A percentile compares a stretch with the other conserved stretches of the same genome.
Conservation (phyloP, 2,888 invertebrate genomes). For the Scaptomyza flava region DNA sequence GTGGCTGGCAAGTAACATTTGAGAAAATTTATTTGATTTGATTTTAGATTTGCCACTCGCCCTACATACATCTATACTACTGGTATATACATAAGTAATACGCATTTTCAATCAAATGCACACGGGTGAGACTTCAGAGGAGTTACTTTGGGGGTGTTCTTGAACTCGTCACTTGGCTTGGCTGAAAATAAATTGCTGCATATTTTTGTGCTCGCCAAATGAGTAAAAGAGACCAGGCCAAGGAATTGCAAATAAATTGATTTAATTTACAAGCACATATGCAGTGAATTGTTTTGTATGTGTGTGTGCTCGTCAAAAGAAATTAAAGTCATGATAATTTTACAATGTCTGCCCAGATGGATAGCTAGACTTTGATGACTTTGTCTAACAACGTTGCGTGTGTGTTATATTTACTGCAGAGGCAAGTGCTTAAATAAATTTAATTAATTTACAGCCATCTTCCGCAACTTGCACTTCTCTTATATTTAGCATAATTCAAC, state of each 20-base stretch:
- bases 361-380: constrained; percentile 42
- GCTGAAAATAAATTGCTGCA: constrained; percentile 74
- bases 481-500: constrained; percentile 46
- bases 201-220: constrained; percentile 68
- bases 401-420: constrained; percentile 30
- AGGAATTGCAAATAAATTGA: constrained; percentile 75
- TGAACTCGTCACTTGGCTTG: constrained; percentile 50
- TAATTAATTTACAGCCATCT: constrained; percentile 64
- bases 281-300: constrained; percentile 44
- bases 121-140: constrained; percentile 3
- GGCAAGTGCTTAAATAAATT: constrained; percentile 52
- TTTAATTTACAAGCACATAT: constrained; percentile 69
- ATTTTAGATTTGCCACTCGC: constrained; percentile 77
- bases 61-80: constrained; percentile 49
- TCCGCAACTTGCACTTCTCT: background rate
- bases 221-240: constrained; percentile 41
- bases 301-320: constrained; percentile 60
- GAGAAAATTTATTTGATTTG: constrained; percentile 77
- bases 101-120: constrained; percentile 72
- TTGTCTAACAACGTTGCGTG: constrained; percentile 33
- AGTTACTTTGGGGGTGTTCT: constrained; percentile 4
- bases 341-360: constrained; percentile 6
- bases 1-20: constrained; percentile 68
- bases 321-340: constrained; percentile 69
- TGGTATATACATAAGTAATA: constrained; percentile 67